Base-by-base conservation (phyloP, 1,140 invertebrate species). In the Euwallacea similis region DNA sequence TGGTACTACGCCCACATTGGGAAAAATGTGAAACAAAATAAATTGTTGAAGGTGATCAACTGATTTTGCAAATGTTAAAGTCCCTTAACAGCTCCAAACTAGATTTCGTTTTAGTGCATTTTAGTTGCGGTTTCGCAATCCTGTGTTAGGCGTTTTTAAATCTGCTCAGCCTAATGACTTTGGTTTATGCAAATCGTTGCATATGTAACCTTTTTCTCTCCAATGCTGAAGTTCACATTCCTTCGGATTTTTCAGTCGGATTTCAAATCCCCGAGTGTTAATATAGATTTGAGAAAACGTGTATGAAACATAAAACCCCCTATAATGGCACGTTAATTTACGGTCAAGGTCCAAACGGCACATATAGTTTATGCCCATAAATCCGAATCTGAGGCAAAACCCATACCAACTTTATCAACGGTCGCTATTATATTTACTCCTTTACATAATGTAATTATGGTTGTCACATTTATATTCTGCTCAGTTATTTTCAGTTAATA, bases 31-130 rank as follows among this genome's bases (percentile, higher is more conserved):
- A 63, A 63, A 65, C 44, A 65, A 65, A 65, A 65, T 55, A 65
- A 54, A 65, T 65, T 65, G 16, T 53, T 65, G 63, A 65, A 65
- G 63, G 63, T 65, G 63, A 65, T 65, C 63, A 65, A 65, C 63
- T 65, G 63, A 65, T 65, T 65, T 42, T 65, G 63, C 63, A 65
- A 65, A 65, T 50, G 46, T 50, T 50, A 50, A 50, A 50, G 46
- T n/a, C 58, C 54, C 58, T 42, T 42, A 60, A 41, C 42, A 41
- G 21, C 58, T 60, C 6, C 41, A 60, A 60, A 60, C 58, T 60
- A 60, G 58, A 60, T 60, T 60, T 41, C 42, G 33, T 60, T 42
- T 60, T 15, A 21, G 15, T n/a, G 15, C n/a, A 16, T 7, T 56
- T 15, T 33, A 56, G 54, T 10, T 13, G 15, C 15, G 54, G 15